Evolutionary conservation across 1,140 invertebrate genomes (phyloP), one percentile per base, ranked within the genome.

Genomic region (Marisa cornuarietis): DNA sequence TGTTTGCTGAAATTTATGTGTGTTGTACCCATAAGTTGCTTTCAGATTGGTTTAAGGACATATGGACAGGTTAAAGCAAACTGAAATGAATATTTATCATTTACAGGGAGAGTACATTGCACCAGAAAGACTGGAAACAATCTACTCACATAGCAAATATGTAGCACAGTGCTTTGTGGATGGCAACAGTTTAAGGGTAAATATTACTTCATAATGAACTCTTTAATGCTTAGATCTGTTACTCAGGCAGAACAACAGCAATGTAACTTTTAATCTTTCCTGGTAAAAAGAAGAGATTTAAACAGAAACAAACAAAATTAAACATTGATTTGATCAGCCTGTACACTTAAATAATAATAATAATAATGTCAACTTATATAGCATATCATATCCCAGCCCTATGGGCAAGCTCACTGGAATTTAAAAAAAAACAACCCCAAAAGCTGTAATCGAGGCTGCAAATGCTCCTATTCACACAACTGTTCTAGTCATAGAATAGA

Each of bases 71-170:
- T 13, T 31, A 22, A 63, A n/a, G 6, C 2, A 75, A 6, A 61
- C 6, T 31, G 9, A 63, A 58, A 49, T n/a, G 61, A 6, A 76
- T 52, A 62, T 11, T n/a, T 24, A 49, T 18, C 42, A 31, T 72
- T 83, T 58, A 61, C 66, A 98, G 88, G 98, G 54, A 58, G 54
- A 58, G 54, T 58, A 58, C 16, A 58, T 99, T 89, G 96, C 98
- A 83, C 98, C 98, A 77, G 98, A 99, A 91, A 99, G 98, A 93
- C 98, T 99, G 85, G 98, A 99, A 93, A 97, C 96, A 91, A 96
- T 98, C 88, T 99, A 99, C 89, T 94, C 95, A 76, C 93, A 95
- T 87, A 97, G 96, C 91, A 95, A 96, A 87, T 98, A 96, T 88
- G 96, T 99, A 7, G 94, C 96, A 85, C 98, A 99, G 93, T 95